phyloP scores from a whole-genome alignment of 2,113 vertebrate species.

The Kobus ellipsiprymnus region DNA sequence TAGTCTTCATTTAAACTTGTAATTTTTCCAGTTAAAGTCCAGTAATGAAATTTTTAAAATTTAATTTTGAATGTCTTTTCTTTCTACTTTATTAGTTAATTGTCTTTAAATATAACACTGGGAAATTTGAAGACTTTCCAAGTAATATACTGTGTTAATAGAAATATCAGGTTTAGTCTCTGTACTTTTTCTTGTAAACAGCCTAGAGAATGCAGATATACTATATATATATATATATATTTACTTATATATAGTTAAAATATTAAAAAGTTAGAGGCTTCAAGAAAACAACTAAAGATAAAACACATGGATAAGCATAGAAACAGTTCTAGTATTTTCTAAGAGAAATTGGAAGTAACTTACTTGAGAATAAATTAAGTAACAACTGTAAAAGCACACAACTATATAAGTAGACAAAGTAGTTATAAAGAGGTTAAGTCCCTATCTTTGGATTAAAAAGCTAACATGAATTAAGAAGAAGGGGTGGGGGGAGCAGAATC shows the following conservation, averaged over 20 bases:
- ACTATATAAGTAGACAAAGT: not conserved
- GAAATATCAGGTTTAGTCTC: not conserved
- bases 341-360: not conserved
- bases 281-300: not conserved
- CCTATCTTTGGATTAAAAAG: not conserved
- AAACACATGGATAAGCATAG: not conserved
- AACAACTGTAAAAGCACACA: not conserved
- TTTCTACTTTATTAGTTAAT: not conserved
- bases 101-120: not conserved
- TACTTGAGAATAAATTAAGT: not conserved
- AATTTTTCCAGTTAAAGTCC: slow-evolving; percentile 4
- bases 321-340: not conserved
- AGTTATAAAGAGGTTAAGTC: not conserved
- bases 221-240: not conserved
- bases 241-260: not conserved
- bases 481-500: not conserved
- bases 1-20: not conserved
- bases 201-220: not conserved
- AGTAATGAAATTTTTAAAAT: not conserved
- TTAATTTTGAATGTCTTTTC: not conserved
- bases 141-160: not conserved
- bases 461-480: not conserved
- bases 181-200: not conserved
- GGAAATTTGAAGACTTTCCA: not conserved
- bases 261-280: not conserved